phyloP scores from a whole-genome alignment of 2,797 vertebrate genomes.

The Ptychobarbus kaznakovi region DNA sequence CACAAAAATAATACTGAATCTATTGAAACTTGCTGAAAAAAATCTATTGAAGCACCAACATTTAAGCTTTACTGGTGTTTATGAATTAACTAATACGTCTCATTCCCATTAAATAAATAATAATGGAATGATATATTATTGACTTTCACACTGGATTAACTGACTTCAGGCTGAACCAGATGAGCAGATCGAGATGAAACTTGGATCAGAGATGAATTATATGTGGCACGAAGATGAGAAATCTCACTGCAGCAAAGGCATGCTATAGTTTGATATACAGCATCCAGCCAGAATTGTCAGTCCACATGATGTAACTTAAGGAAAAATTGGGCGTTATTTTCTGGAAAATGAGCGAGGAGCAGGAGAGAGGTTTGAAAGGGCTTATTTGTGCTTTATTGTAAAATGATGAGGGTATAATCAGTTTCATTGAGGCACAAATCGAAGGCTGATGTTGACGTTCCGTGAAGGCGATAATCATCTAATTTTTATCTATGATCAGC shows the following conservation, averaged over 20 bases:
- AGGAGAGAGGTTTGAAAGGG: constrained; percentile 68
- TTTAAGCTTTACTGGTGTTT: constrained; percentile 28
- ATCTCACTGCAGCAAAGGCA: neutral
- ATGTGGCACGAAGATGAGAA: constrained; percentile 38
- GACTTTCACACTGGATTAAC: constrained; percentile 14
- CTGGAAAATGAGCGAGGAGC: constrained; percentile 58
- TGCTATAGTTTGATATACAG: constrained; percentile 24
- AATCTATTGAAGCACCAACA: constrained; percentile 11
- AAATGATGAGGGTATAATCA: constrained; percentile 71
- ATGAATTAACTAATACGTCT: constrained; percentile 33
- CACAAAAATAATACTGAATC: constrained; percentile 33
- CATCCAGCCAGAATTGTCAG: constrained; percentile 61
- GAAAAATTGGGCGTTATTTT: constrained; percentile 71
- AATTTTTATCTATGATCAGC: constrained; percentile 54
- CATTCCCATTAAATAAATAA: constrained; percentile 29
- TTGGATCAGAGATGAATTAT: constrained; percentile 9
- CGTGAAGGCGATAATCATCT: constrained; percentile 65
- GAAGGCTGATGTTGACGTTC: constrained; percentile 55
- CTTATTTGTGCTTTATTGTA: constrained; percentile 70
- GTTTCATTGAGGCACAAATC: constrained; percentile 66
- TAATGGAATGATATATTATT: constrained; percentile 21
- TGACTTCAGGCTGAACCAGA: neutral
- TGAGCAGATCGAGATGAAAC: constrained; percentile 25
- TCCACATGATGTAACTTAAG: constrained; percentile 74
- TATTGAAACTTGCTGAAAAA: constrained; percentile 18